phyloP scores from a whole-genome alignment of 2,888 invertebrate genomes.

The Cerastis leucographa region DNA sequence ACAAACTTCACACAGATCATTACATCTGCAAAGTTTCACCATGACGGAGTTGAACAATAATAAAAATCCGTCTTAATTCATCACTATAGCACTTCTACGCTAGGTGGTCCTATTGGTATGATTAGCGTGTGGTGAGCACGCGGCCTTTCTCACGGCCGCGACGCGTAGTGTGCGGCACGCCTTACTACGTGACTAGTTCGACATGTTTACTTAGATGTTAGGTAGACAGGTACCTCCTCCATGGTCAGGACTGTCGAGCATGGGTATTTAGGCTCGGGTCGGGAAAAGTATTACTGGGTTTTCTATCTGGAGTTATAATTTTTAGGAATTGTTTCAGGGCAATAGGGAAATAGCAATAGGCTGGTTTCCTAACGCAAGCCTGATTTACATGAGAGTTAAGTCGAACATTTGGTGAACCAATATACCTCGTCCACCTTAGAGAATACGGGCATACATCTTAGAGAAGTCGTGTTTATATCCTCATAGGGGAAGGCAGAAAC shows the following conservation, averaged over 20 bases:
- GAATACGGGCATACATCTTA: too few relatives aligned
- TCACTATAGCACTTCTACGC: neutral
- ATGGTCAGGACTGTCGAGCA: neutral
- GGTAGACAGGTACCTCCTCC: neutral
- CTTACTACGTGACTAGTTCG: conserved; percentile 25
- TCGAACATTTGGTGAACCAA: neutral
- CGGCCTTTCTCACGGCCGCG: conserved; percentile 70
- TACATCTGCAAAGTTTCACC: neutral
- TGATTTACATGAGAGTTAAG: neutral
- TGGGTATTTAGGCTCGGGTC: neutral
- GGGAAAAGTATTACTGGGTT: neutral
- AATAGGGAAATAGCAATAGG: neutral
- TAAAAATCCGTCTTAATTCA: neutral
- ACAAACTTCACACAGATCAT: neutral
- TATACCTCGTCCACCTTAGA: neutral
- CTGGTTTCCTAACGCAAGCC: too few relatives aligned
- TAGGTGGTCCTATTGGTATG: conserved; percentile 61
- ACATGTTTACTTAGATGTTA: conserved; percentile 16
- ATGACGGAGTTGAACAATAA: neutral
- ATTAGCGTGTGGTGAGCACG: conserved; percentile 36
- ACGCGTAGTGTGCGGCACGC: conserved; percentile 35
- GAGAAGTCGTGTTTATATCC: too few relatives aligned
- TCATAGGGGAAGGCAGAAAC: neutral
- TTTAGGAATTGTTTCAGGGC: too few relatives aligned
- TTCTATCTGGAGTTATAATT: too few relatives aligned